phyloP scores from a whole-genome alignment of 2,113 vertebrate species.

The Uria lomvia region DNA sequence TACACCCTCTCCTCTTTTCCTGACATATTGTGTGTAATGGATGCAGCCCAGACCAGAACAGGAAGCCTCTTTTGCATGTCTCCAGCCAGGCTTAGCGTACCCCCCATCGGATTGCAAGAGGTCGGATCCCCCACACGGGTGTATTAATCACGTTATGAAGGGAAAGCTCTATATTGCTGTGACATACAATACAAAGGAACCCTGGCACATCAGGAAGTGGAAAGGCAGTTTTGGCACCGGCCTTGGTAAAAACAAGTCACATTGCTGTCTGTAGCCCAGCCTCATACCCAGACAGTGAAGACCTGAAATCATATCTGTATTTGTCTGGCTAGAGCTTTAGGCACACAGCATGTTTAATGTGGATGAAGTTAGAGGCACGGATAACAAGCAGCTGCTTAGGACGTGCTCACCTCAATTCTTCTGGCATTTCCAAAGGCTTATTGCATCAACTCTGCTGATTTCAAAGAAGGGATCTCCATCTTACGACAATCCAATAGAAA shows the following conservation, averaged over 20 bases:
- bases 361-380: background rate
- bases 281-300: constrained; percentile 3
- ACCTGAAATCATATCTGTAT: constrained; percentile 1
- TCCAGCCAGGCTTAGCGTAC: background rate
- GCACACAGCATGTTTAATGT: background rate
- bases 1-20: background rate
- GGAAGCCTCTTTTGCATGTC: background rate
- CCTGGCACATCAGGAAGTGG: background rate
- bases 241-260: background rate
- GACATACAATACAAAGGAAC: background rate
- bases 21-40: constrained; percentile 6
- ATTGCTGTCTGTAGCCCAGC: background rate
- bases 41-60: constrained; percentile 23
- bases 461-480: background rate
- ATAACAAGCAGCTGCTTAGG: background rate
- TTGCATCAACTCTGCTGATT: background rate
- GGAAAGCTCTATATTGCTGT: background rate
- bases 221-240: constrained; percentile 11
- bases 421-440: background rate
- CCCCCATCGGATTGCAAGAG: background rate
- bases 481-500: background rate
- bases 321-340: background rate
- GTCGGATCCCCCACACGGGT: background rate
- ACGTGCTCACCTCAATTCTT: background rate
- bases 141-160: background rate